Base-by-base conservation (phyloP, 2,797 vertebrate species). In the Diglossa cyanea region DNA sequence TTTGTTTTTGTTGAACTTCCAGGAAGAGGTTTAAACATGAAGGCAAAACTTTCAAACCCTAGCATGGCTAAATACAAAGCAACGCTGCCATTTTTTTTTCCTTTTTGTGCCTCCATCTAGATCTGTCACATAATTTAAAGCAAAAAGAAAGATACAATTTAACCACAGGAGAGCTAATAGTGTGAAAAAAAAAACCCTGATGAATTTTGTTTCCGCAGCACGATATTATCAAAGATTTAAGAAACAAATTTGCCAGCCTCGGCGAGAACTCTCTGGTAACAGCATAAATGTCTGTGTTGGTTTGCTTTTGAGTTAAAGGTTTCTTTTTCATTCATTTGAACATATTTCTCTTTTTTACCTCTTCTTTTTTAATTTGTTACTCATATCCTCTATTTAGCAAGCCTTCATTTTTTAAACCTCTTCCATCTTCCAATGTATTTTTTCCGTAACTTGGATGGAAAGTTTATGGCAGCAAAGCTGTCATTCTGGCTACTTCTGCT, bases 171-270 rank as follows among this genome's bases (percentile, higher is more conserved):
- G 91, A 95, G 91, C 86, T 97, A 95, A 96, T 97, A 97, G 95
- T 95, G 95, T 98, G 95, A 96, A 97, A 97, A 97, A 97, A 95
- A 97, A 97, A 97, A 96, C 95, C 96, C 96, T 98, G 97, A 98
- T 97, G 93, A 97, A 98, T 98, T 98, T 98, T 98, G 97, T 98
- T 98, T 98, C 97, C 95, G 96, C 97, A 98, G 98, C 97, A 96
- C 95, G 97, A 98, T 98, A 98, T 98, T 97, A 98, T 98, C 97
- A 98, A 98, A 98, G 98, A 98, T 98, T 98, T 98, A 98, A 98
- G 97, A 97, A 97, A 98, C 97, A 98, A 97, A 98, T 98, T 98
- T 98, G 97, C 96, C 98, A 98, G 97, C 97, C 97, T 98, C 97
- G 96, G 98, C 97, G 97, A 98, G 96, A 98, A 97, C 97, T 98